Base-by-base conservation (phyloP, 2,113 vertebrate species). In the Oncorhynchus nerka region DNA sequence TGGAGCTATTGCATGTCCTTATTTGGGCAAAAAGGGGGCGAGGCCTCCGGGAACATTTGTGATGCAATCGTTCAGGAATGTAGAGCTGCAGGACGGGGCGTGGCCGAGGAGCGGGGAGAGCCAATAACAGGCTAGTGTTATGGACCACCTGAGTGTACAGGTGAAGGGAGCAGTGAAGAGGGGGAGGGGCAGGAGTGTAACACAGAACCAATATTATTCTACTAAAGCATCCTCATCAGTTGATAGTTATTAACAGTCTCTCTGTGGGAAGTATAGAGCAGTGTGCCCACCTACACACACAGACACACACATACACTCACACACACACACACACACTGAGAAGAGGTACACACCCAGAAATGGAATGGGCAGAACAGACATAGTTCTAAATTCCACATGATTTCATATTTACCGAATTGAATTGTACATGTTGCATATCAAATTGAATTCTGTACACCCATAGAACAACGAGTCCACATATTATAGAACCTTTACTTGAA, bases 61-160 rank as follows among this genome's bases (percentile, higher is more conserved):
- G 85, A 78, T 32, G 32, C 65, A 51, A 64, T 64, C n/a, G 39
- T 67, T 73, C 70, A 83, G 91, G 55, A 19, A 20, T 92, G 92
- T 91, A 32, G 34, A 84, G 88, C 86, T 87, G 75, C 75, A 81
- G 59, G 77, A 77, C 79, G 68, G 75, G 80, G 80, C n/a, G 71
- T 39, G 45, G 20, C 55, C 6, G 19, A 57, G 55, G 20, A 57
- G 72, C 62, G 77, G 78, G 83, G 75, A 81, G 30, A 83, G 70
- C 76, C 79, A 84, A 83, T 86, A 86, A 73, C 69, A 71, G 48
- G 78, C 72, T 61, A 81, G 34, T 76, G 79, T 62, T 81, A n/a
- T 57, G 51, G 16, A 78, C 83, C 77, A 83, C 74, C 76, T 80
- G 79, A 74, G n/a, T 1, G 61, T 55, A 51, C 65, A 72, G 75